Evolutionary conservation across 2,113 vertebrate species (phyloP).

Genomic region (Coracopsis vasa): DNA sequence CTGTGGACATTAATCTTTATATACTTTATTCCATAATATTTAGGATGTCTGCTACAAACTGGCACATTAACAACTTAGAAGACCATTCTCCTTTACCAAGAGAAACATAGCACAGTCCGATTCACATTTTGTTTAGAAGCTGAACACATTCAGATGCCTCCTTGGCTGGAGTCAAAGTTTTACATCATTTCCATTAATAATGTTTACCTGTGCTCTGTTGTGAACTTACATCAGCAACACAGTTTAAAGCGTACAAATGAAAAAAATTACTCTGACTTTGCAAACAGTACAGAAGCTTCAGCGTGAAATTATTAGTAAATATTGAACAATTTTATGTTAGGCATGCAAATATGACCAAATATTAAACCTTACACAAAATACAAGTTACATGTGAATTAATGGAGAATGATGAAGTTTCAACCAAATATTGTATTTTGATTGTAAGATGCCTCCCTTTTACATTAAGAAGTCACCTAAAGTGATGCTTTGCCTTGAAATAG

Average conservation of each 20-base stretch:
- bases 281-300: neutral
- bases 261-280: neutral
- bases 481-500: neutral
- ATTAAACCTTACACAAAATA: neutral
- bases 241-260: neutral
- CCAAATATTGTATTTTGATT: neutral
- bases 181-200: neutral
- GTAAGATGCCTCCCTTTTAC: neutral
- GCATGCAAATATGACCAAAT: neutral
- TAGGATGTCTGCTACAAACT: neutral
- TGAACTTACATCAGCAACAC: neutral
- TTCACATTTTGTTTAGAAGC: neutral
- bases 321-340: neutral
- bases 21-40: neutral
- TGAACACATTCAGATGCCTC: neutral
- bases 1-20: neutral
- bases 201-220: neutral
- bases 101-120: neutral
- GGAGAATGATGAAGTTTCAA: neutral
- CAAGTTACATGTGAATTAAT: neutral
- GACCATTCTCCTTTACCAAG: neutral
- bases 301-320: neutral
- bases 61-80: neutral
- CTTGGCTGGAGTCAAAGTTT: neutral
- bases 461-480: neutral